A percentile compares a stretch with the other conserved stretches of the same genome.
Evolutionary conservation across 2,888 invertebrate species (phyloP).

Genomic region (Ochropleura plecta): DNA sequence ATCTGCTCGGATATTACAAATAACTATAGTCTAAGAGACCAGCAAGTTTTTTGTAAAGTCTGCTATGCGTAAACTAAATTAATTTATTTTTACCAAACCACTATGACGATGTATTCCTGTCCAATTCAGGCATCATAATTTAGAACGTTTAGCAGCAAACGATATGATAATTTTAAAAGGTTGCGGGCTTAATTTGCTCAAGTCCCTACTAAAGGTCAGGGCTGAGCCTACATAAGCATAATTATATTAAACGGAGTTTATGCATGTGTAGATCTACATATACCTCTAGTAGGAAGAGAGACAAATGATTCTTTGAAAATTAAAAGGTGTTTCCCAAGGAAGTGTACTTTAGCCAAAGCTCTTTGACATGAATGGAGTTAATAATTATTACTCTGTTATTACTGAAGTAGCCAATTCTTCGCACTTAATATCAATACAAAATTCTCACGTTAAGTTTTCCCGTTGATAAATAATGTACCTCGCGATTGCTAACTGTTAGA

Average conservation of each 20-base stretch:
- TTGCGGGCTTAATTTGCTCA: conserved; percentile 37
- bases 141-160: conserved; percentile 25
- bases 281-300: background rate
- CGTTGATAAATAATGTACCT: background rate
- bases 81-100: background rate
- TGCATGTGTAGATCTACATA: conserved; percentile 17
- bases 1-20: background rate
- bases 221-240: conserved; percentile 15
- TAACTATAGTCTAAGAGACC: background rate
- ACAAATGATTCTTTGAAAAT: background rate
- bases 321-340: conserved; percentile 11
- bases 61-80: background rate
- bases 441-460: too few species aligned
- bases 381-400: background rate
- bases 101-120: background rate
- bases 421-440: background rate
- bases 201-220: conserved; percentile 32
- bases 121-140: conserved; percentile 20
- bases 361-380: background rate
- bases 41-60: background rate
- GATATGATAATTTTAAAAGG: conserved; percentile 33
- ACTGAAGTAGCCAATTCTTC: background rate
- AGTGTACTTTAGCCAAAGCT: background rate
- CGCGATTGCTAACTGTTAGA: conserved; percentile 7
- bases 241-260: conserved; percentile 4